Conservation (phyloP, 2,113 vertebrate species). For the Otis tarda region DNA sequence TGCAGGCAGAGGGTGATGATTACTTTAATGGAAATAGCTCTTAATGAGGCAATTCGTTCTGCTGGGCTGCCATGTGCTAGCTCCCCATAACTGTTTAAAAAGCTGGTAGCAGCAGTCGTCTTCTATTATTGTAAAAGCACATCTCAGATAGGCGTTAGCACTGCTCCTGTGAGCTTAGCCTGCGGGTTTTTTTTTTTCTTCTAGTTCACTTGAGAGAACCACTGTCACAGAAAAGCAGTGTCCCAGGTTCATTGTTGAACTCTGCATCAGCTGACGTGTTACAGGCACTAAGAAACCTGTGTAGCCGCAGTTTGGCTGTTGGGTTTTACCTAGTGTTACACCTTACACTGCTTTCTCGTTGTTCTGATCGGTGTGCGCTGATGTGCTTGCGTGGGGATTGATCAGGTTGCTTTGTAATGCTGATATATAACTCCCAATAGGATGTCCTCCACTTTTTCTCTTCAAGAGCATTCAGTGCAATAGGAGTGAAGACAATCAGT, state of each 20-base stretch:
- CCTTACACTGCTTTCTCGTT: neutral
- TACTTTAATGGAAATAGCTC: constrained; percentile 52
- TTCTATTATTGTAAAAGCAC: constrained; percentile 8
- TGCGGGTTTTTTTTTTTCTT: neutral
- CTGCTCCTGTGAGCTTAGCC: neutral
- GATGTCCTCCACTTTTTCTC: neutral
- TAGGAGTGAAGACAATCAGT: neutral
- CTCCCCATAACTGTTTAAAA: constrained; percentile 26
- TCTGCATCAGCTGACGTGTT: neutral
- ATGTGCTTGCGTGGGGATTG: neutral
- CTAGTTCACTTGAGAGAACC: neutral
- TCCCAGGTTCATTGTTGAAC: neutral
- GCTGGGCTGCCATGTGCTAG: neutral
- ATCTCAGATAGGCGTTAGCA: neutral
- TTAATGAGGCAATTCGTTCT: constrained; percentile 49
- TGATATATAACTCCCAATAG: neutral
- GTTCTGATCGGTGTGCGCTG: neutral
- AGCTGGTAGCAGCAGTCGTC: neutral
- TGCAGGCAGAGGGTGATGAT: constrained; percentile 44
- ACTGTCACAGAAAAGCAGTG: neutral
- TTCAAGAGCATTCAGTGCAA: neutral
- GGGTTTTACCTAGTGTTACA: neutral
- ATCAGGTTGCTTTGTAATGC: neutral
- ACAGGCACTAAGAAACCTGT: neutral
- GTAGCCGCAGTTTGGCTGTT: neutral